Conservation (phyloP, 2,888 invertebrate species). For the Cryptops parisi region DNA sequence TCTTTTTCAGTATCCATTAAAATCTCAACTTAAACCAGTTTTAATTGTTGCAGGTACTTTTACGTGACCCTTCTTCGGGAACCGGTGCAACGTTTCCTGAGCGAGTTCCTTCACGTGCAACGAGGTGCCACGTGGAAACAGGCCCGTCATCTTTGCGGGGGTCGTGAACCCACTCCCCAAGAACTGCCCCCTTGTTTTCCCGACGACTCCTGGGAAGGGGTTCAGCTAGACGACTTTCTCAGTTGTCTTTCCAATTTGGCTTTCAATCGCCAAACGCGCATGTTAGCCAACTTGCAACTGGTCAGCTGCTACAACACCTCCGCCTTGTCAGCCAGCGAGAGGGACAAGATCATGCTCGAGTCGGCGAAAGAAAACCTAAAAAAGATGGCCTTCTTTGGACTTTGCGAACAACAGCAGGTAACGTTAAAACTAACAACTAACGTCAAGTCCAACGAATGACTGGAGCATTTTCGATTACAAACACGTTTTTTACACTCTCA, state of each 20-base stretch:
- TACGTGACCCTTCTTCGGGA: conserved; percentile 91
- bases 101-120: conserved; percentile 93
- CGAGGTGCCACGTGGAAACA: conserved; percentile 94
- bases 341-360: conserved; percentile 72
- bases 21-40: too few relatives aligned
- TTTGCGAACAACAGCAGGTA: conserved; percentile 87
- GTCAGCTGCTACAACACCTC: conserved; percentile 85
- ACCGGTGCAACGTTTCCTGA: conserved; percentile 83
- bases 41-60: conserved; percentile 73
- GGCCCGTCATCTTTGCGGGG: conserved; percentile 45
- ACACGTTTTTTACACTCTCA: too few relatives aligned
- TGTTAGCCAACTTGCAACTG: conserved; percentile 88
- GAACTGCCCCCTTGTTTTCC: conserved; percentile 56
- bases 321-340: conserved; percentile 50
- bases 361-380: conserved; percentile 91
- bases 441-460: too few relatives aligned
- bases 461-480: too few relatives aligned
- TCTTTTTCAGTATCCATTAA: too few relatives aligned
- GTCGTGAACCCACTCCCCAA: conserved; percentile 54
- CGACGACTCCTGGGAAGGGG: conserved; percentile 70
- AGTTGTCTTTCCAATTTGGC: conserved; percentile 86
- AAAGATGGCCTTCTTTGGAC: conserved; percentile 92
- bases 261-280: conserved; percentile 88
- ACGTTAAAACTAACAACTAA: not conserved
- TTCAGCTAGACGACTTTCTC: conserved; percentile 79